Percentiles rank a stretch among this genome's conserved stretches.
Conservation (phyloP, 2,888 invertebrate genomes). For the Aleiodes alternator region DNA sequence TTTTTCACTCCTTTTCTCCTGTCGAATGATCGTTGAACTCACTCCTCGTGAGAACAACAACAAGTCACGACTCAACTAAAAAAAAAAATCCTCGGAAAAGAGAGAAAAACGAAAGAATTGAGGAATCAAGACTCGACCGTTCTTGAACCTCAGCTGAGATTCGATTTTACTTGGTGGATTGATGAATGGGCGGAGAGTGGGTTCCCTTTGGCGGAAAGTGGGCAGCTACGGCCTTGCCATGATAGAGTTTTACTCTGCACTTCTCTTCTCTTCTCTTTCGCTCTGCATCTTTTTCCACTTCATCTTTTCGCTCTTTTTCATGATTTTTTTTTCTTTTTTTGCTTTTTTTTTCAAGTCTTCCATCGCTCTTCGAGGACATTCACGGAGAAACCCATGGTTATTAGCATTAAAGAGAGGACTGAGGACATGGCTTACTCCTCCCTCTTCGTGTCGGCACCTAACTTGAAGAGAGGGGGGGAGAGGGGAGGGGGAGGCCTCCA, state of each 20-base stretch:
- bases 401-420: slow-evolving; percentile 52
- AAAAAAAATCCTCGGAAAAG: slow-evolving; percentile 14
- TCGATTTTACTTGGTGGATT: slow-evolving; percentile 56
- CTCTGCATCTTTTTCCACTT: background rate
- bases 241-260: slow-evolving; percentile 33
- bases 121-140: slow-evolving; percentile 42
- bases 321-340: background rate
- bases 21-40: slow-evolving; percentile 46
- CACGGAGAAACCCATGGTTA: slow-evolving; percentile 51
- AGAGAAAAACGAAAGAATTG: slow-evolving; percentile 21
- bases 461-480: slow-evolving; percentile 27
- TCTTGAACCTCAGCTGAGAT: slow-evolving; percentile 50
- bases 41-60: slow-evolving; percentile 47
- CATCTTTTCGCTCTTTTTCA: slow-evolving; percentile 21
- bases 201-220: slow-evolving; percentile 55
- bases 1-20: slow-evolving; percentile 21
- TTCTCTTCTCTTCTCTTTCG: background rate
- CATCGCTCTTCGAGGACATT: slow-evolving; percentile 40
- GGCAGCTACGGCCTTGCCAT: slow-evolving; percentile 52
- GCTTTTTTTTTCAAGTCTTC: slow-evolving; percentile 35
- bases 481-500: slow-evolving; percentile 18
- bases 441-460: slow-evolving; percentile 46
- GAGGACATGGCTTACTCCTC: slow-evolving; percentile 40
- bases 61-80: slow-evolving; percentile 26
- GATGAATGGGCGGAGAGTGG: slow-evolving; percentile 56